Percentiles rank a stretch among this genome's conserved stretches.
Evolutionary conservation across 2,113 vertebrate genomes (phyloP).

Genomic region (Romanogobio albipinnatus): DNA sequence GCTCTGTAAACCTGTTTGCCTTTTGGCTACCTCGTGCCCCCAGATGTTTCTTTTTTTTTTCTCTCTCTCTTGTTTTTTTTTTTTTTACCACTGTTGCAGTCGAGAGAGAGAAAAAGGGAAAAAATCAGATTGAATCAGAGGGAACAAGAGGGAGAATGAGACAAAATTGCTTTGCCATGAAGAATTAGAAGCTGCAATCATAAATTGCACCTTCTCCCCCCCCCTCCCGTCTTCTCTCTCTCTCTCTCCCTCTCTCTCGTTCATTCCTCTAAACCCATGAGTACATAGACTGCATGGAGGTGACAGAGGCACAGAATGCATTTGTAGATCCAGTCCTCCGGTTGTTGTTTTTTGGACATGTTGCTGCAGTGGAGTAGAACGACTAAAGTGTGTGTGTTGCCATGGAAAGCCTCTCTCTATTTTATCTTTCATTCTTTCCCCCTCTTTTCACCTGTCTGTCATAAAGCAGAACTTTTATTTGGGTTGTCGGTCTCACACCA

Average conservation of each 20-base stretch:
- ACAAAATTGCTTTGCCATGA: constrained; percentile 47
- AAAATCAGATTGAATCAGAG: constrained; percentile 30
- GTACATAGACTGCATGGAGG: constrained; percentile 35
- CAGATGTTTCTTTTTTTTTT: background rate
- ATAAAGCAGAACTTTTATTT: constrained; percentile 33
- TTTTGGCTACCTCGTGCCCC: constrained; percentile 25
- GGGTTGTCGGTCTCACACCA: constrained; percentile 1
- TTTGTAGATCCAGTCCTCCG: constrained; percentile 38
- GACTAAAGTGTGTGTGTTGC: background rate
- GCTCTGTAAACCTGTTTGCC: constrained; percentile 65
- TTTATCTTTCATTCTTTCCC: background rate
- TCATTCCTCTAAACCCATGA: constrained; percentile 12
- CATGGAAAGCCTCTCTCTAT: background rate
- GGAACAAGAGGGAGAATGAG: constrained; percentile 32
- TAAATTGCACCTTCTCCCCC: constrained; percentile 37
- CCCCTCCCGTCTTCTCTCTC: constrained; percentile 7
- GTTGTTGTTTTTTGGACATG: constrained; percentile 55
- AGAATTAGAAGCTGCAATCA: constrained; percentile 58
- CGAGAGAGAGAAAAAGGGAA: constrained; percentile 29
- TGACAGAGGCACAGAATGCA: background rate
- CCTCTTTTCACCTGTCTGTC: constrained; percentile 13
- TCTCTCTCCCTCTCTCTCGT: constrained; percentile 28
- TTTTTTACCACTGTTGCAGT: background rate
- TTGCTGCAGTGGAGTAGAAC: constrained; percentile 61
- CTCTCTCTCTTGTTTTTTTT: background rate